Evolutionary conservation across 2,888 invertebrate species (phyloP), one percentile per base, ranked within the genome.

Genomic region (Dryococelus australis): DNA sequence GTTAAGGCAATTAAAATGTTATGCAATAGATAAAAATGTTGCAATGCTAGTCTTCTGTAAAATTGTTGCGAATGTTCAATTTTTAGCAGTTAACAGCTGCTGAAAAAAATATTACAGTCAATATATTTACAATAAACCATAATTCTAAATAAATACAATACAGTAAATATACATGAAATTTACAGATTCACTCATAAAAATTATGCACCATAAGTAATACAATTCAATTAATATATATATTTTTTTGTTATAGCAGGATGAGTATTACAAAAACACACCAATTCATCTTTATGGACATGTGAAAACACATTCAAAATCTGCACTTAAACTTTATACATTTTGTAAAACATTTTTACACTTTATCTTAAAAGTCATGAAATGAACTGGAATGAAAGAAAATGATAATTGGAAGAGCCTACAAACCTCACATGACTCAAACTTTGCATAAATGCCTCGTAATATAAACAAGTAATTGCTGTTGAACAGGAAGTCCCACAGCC

Each of bases 171-270:
- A 65, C 65, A 65, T 12, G 13, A 65, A 65, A 65, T 65, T 65
- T 65, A 65, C 65, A 65, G 16, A n/a, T n/a, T 65, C n/a, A 65
- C n/a, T 65, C n/a, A n/a, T 65, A 65, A 65, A 65, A 65, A 65
- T 20, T 65, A 65, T 65, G 65, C 65, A 65, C 65, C 65, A 65
- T 65, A 65, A 65, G 20, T 65, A 65, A 65, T 65, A 65, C 65
- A 65, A 65, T 9, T 65, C 65, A 65, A 65, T 16, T n/a, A 65
- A 24, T 65, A 65, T 65, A 24, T 20, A 24, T n/a, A 16, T 65
- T 65, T 65, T 65, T 65, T 16, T n/a, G 65, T 24, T 65, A 65
- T 65, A n/a, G 24, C 65, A 65, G 16, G 8, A 24, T 65, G 10
- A 65, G 65, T 65, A 65, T 65, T 65, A 65, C 8, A 65, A 65